These are phyloP conservation scores for Schizothorax lantsangensis DNA, from an alignment of 2,797 vertebrate species.

Conservation along the genomic window DNA sequence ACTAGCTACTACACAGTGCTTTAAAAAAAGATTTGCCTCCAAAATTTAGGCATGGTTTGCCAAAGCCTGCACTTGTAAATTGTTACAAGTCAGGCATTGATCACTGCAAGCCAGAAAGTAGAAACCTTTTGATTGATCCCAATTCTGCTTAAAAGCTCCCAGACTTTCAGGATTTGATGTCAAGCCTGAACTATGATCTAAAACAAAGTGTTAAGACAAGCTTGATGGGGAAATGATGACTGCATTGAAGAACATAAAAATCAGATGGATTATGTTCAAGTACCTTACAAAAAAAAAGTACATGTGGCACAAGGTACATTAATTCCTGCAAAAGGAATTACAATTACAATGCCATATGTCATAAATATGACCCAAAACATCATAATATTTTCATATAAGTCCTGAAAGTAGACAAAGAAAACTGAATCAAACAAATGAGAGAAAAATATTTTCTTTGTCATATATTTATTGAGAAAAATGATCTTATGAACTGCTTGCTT, in stretches of 20 bases:
- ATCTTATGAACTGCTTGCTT: too few species aligned
- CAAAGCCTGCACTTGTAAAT: slow-evolving; percentile 44
- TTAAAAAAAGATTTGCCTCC: slow-evolving; percentile 46
- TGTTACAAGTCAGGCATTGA: slow-evolving; percentile 58
- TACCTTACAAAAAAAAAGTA: neutral
- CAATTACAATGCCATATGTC: neutral
- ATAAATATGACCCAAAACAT: too few species aligned
- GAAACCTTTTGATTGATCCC: slow-evolving; percentile 51
- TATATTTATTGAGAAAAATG: too few species aligned
- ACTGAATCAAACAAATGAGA: too few species aligned
- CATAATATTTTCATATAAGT: too few species aligned
- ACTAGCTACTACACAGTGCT: slow-evolving; percentile 50
- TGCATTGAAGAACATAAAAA: slow-evolving; percentile 30
- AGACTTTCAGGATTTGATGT: slow-evolving; percentile 51
- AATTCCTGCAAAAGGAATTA: slow-evolving; percentile 37
- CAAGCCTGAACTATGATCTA: slow-evolving; percentile 49
- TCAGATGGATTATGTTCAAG: slow-evolving; percentile 11
- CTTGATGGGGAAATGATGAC: slow-evolving; percentile 55
- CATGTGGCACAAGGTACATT: slow-evolving; percentile 4
- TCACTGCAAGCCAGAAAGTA: slow-evolving; percentile 46
- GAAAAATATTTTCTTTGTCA: too few species aligned
- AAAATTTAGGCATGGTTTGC: slow-evolving; percentile 40
- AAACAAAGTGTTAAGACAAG: slow-evolving; percentile 44
- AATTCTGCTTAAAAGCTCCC: slow-evolving; percentile 22
- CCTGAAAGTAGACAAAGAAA: too few species aligned